Evolutionary conservation across 2,797 vertebrate species (phyloP).

Genomic region (Sebastes nivosus): DNA sequence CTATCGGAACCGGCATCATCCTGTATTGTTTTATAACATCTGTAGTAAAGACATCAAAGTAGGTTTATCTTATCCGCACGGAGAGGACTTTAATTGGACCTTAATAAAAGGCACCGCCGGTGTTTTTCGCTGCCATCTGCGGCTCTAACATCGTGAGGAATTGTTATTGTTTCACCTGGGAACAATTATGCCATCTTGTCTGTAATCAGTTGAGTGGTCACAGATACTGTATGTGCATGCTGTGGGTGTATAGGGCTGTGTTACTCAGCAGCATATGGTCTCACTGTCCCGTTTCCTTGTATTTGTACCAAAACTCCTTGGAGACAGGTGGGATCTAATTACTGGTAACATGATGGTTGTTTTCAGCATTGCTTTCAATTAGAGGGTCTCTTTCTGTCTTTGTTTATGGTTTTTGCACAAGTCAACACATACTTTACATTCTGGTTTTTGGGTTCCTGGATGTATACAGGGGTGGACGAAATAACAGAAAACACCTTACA

Average conservation of each 20-base stretch:
- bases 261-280: constrained; percentile 16
- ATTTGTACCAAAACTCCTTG: constrained; percentile 19
- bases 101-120: constrained; percentile 58
- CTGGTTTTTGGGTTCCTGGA: constrained; percentile 5
- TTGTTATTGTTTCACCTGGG: constrained; percentile 60
- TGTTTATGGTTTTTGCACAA: constrained; percentile 29
- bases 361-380: constrained; percentile 50
- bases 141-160: constrained; percentile 11
- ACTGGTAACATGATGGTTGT: constrained; percentile 45
- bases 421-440: constrained; percentile 53
- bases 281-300: constrained; percentile 8
- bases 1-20: constrained; percentile 24
- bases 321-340: constrained; percentile 59
- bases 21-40: constrained; percentile 52
- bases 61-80: constrained; percentile 52
- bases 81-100: constrained; percentile 52
- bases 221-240: constrained; percentile 38
- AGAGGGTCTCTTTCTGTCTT: constrained; percentile 36
- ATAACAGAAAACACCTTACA: not conserved
- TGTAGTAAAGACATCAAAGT: constrained; percentile 44
- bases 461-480: not conserved
- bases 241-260: constrained; percentile 23
- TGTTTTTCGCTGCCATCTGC: constrained; percentile 47
- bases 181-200: constrained; percentile 56
- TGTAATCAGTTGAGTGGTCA: constrained; percentile 57